These are phyloP conservation scores for Lasiommata megera DNA, from an alignment of 2,888 invertebrate genomes.

Conservation along the genomic window DNA sequence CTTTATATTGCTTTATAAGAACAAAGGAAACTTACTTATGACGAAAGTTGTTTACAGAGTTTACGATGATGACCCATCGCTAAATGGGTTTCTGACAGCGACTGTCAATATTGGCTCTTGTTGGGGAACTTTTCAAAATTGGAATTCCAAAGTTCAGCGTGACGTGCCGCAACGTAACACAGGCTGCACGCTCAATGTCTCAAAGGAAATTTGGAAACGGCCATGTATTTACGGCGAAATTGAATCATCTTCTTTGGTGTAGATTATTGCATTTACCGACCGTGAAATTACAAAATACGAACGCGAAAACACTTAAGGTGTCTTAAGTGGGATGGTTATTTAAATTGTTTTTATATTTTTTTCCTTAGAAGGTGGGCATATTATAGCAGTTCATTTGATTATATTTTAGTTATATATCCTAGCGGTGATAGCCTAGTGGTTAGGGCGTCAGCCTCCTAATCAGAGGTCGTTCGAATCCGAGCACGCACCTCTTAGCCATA, in stretches of 20 bases:
- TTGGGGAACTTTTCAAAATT: constrained; percentile 80
- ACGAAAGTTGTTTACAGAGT: constrained; percentile 34
- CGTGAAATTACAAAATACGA: constrained; percentile 58
- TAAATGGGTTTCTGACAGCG: constrained; percentile 69
- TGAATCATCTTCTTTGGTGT: constrained; percentile 71
- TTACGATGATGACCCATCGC: constrained; percentile 42
- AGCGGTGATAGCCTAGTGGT: no score
- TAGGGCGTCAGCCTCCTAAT: no score
- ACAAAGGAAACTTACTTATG: constrained; percentile 12
- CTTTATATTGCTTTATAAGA: neutral
- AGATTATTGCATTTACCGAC: constrained; percentile 71
- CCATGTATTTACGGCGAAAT: constrained; percentile 72
- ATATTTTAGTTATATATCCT: no score
- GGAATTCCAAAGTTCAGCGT: constrained; percentile 77
- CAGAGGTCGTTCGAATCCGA: no score
- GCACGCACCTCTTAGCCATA: no score
- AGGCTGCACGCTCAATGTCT: constrained; percentile 69
- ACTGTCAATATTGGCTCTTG: constrained; percentile 76
- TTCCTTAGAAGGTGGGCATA: neutral
- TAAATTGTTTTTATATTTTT: neutral
- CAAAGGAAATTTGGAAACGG: constrained; percentile 77
- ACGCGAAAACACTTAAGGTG: neutral
- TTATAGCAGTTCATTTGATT: neutral
- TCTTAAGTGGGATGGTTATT: neutral
- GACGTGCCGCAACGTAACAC: constrained; percentile 70